Percentiles rank a stretch among this genome's conserved stretches.
Conservation (phyloP, 2,888 invertebrate species). For the Erpobdella octoculata region DNA sequence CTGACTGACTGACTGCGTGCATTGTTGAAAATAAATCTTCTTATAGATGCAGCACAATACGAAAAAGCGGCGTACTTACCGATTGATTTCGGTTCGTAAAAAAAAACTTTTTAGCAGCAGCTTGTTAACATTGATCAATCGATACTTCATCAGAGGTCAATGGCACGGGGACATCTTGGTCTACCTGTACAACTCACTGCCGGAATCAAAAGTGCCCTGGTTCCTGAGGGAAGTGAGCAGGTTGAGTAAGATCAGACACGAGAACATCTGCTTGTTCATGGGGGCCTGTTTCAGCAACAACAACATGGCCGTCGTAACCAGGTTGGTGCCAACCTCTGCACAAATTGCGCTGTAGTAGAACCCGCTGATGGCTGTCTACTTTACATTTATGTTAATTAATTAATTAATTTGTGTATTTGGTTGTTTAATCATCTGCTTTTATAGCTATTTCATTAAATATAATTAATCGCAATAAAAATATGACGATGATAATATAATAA, state of each 20-base stretch:
- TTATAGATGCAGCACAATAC: too few species aligned
- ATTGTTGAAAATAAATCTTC: too few species aligned
- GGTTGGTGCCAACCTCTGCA: slow-evolving; percentile 40
- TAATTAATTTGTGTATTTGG: too few species aligned
- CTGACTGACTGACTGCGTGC: too few species aligned
- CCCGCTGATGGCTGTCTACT: neutral
- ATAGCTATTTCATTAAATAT: too few species aligned
- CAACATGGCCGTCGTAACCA: slow-evolving; percentile 50
- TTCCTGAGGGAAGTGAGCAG: slow-evolving; percentile 46
- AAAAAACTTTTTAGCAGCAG: too few species aligned
- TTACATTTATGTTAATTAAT: neutral
- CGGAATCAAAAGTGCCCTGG: slow-evolving; percentile 34
- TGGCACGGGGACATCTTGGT: slow-evolving; percentile 54
- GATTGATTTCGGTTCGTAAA: too few species aligned
- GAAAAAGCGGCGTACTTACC: too few species aligned
- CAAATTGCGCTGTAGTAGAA: neutral
- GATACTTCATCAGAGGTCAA: slow-evolving; percentile 43
- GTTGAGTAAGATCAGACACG: slow-evolving; percentile 52
- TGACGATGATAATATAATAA: too few species aligned
- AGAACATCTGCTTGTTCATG: slow-evolving; percentile 54
- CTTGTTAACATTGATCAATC: too few species aligned
- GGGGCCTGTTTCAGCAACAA: slow-evolving; percentile 52
- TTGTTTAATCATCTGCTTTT: too few species aligned
- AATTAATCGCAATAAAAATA: too few species aligned
- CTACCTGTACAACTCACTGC: slow-evolving; percentile 43